phyloP scores from a whole-genome alignment of 1,140 invertebrate species.

The Solenopsis fugax region DNA sequence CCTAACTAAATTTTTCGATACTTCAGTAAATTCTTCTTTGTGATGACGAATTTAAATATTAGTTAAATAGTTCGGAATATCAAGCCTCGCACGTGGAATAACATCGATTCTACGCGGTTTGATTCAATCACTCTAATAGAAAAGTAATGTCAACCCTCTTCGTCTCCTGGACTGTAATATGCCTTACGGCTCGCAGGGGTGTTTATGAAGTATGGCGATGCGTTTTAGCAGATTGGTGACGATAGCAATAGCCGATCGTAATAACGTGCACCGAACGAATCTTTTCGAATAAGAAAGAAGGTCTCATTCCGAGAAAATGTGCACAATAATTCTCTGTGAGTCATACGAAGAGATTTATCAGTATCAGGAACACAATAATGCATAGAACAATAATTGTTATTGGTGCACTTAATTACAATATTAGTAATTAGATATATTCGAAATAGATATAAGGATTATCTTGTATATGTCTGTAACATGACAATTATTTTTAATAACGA shows the following conservation, averaged over 20 bases:
- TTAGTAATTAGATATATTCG: background rate
- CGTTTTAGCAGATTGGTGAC: constrained; percentile 80
- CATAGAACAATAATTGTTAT: background rate
- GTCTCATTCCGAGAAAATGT: constrained; percentile 1
- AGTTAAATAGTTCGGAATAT: constrained; percentile 28
- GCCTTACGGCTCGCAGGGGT: constrained; percentile 68
- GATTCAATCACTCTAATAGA: constrained; percentile 80
- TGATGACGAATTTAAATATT: background rate
- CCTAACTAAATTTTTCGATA: no score
- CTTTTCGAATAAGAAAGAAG: constrained; percentile 32
- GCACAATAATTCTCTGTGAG: constrained; percentile 29
- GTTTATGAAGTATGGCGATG: constrained; percentile 81
- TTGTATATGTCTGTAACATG: background rate
- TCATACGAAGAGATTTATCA: background rate
- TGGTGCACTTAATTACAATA: background rate
- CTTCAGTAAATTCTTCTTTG: no score
- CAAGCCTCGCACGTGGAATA: background rate
- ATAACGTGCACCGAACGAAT: constrained; percentile 68
- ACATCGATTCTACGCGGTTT: constrained; percentile 66
- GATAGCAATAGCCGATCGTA: constrained; percentile 68
- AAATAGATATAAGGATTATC: background rate
- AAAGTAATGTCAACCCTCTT: constrained; percentile 77
- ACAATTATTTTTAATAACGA: background rate
- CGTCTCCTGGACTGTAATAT: constrained; percentile 62
- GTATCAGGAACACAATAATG: background rate